Percentiles rank a stretch among this genome's conserved stretches.
phyloP scores from a whole-genome alignment of 1,140 invertebrate species.

The Papilio machaon region DNA sequence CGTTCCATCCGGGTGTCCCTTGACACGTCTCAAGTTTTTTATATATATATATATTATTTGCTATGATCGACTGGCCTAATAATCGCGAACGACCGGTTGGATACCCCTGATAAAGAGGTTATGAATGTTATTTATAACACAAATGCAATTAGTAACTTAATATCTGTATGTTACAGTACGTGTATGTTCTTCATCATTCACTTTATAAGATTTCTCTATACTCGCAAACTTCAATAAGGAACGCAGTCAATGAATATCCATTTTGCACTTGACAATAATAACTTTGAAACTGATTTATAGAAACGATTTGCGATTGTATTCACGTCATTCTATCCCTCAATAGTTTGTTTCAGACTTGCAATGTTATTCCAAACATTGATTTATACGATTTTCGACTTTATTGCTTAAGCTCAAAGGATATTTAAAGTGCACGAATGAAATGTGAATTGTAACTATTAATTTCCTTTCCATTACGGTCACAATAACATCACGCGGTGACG shows the following conservation, averaged over 20 bases:
- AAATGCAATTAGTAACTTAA: slow-evolving; percentile 18
- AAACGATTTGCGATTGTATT: slow-evolving; percentile 63
- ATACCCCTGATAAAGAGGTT: background rate
- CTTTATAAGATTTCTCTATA: slow-evolving; percentile 17
- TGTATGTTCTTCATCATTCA: slow-evolving; percentile 16
- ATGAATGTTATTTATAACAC: background rate
- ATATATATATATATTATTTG: too few species aligned
- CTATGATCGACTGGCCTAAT: background rate
- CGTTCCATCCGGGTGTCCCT: too few species aligned
- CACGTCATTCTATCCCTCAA: slow-evolving; percentile 56
- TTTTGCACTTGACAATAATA: slow-evolving; percentile 61
- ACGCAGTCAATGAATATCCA: slow-evolving; percentile 49
- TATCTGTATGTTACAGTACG: background rate
- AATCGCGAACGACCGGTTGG: background rate
- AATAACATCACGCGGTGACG: slow-evolving; percentile 70
- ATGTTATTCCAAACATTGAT: slow-evolving; percentile 37
- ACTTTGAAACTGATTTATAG: slow-evolving; percentile 47
- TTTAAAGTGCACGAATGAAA: slow-evolving; percentile 38
- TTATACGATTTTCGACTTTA: slow-evolving; percentile 45
- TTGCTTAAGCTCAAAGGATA: slow-evolving; percentile 39
- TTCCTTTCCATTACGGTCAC: slow-evolving; percentile 74
- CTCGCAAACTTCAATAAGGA: slow-evolving; percentile 27
- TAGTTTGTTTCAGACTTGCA: slow-evolving; percentile 50
- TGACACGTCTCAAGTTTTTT: too few species aligned
- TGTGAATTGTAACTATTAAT: slow-evolving; percentile 71